Percentiles rank a stretch among this genome's conserved stretches.
phyloP scores from a whole-genome alignment of 2,888 invertebrate species.

The Oxystoma pomonae region DNA sequence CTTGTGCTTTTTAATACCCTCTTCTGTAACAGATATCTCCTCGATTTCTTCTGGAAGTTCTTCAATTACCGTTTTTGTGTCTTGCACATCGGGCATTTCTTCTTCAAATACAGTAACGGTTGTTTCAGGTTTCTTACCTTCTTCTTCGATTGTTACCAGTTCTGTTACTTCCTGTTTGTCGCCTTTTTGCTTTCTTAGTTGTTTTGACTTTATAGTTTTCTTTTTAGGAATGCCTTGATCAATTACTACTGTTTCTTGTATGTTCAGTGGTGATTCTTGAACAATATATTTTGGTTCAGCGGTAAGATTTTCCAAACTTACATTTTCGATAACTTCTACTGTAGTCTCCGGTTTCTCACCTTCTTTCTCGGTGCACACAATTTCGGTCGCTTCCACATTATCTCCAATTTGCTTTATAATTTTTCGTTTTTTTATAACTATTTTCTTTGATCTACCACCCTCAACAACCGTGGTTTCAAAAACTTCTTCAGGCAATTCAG shows the following conservation, averaged over 20 bases:
- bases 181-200: conserved; percentile 46
- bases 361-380: conserved; percentile 41
- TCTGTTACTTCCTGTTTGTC: conserved; percentile 41
- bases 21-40: conserved; percentile 29
- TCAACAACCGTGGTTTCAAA: conserved; percentile 32
- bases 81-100: conserved; percentile 54
- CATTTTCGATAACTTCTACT: conserved; percentile 35
- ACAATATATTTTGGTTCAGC: conserved; percentile 20
- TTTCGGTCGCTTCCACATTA: conserved; percentile 39
- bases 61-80: conserved; percentile 46
- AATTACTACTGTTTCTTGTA: conserved; percentile 39
- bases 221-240: conserved; percentile 32
- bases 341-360: conserved; percentile 35
- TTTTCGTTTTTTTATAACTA: conserved; percentile 42
- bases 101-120: conserved; percentile 38
- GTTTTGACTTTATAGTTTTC: conserved; percentile 37
- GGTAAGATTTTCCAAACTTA: conserved; percentile 27
- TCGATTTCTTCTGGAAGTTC: conserved; percentile 38
- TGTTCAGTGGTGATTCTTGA: conserved; percentile 28
- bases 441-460: conserved; percentile 30
- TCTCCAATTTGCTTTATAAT: conserved; percentile 43
- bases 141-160: conserved; percentile 33
- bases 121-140: conserved; percentile 35
- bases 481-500: conserved; percentile 45
- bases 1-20: conserved; percentile 28